Percentiles rank a stretch among this genome's conserved stretches.
Evolutionary conservation across 2,113 vertebrate species (phyloP).

Genomic region (Paratilapia polleni): DNA sequence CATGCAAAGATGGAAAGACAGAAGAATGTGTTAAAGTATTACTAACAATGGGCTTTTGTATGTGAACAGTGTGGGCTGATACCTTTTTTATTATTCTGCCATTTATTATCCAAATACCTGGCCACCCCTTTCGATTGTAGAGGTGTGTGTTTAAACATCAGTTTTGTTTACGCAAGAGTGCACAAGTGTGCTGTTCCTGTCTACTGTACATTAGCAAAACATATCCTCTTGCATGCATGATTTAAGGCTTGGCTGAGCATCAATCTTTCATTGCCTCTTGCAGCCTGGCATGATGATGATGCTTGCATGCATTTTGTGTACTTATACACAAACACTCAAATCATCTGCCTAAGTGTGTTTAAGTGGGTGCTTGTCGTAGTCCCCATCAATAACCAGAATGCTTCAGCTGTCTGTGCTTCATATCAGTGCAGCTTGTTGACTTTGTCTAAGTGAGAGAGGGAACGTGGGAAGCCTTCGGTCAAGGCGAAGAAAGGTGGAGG

Average conservation of each 20-base stretch:
- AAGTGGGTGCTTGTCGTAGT: constrained; percentile 29
- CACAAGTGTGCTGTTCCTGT: not conserved
- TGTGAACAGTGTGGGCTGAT: not conserved
- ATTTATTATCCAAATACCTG: not conserved
- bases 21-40: not conserved
- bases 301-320: not conserved
- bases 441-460: constrained; percentile 13
- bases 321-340: constrained; percentile 2
- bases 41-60: not conserved
- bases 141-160: not conserved
- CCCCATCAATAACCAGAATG: not conserved
- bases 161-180: not conserved
- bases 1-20: not conserved
- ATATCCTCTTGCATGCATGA: constrained; percentile 62
- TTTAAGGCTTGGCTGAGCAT: constrained; percentile 56
- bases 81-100: not conserved
- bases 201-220: constrained; percentile 44
- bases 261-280: constrained; percentile 53
- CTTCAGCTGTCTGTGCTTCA: not conserved
- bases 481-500: not conserved
- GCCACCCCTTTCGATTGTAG: not conserved
- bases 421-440: constrained; percentile 12
- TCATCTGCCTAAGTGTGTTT: constrained; percentile 32
- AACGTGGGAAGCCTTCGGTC: not conserved
- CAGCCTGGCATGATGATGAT: constrained; percentile 18